A percentile compares a stretch with the other conserved stretches of the same genome.
phyloP scores from a whole-genome alignment of 2,113 vertebrate species.

The Ranitomeya imitator region DNA sequence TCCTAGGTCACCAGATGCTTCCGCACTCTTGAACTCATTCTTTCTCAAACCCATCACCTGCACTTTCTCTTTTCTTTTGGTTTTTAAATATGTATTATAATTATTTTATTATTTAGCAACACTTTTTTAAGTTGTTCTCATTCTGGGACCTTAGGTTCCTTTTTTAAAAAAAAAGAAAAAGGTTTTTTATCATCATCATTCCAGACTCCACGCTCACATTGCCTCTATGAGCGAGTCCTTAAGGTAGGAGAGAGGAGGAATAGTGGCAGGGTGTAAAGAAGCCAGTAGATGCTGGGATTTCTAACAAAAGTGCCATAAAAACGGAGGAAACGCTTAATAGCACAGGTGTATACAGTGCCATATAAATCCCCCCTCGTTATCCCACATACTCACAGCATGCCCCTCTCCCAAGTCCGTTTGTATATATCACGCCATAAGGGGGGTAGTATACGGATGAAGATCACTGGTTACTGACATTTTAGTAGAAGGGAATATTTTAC shows the following conservation, averaged over 20 bases:
- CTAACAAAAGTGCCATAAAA: neutral
- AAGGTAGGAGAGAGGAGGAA: neutral
- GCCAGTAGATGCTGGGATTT: neutral
- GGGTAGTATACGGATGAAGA: neutral
- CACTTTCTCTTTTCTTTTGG: constrained; percentile 48
- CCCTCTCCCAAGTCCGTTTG: neutral
- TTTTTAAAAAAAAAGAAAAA: neutral
- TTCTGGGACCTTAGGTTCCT: neutral
- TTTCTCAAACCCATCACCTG: constrained; percentile 45
- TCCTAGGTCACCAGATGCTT: constrained; percentile 32
- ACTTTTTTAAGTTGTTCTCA: constrained; percentile 44
- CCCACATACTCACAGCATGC: neutral
- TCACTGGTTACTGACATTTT: neutral
- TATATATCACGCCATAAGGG: neutral
- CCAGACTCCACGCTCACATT: neutral
- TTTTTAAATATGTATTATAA: constrained; percentile 55
- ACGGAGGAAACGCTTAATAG: neutral
- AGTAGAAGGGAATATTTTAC: neutral
- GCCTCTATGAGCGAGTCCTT: neutral
- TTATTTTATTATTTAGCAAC: constrained; percentile 59
- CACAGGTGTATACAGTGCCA: constrained; percentile 26
- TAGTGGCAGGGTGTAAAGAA: neutral
- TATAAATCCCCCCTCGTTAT: neutral
- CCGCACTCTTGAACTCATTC: constrained; percentile 38
- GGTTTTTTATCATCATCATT: constrained; percentile 18